Evolutionary conservation across 92 coral and sea anemone genomes (phyloP).

Genomic region (Anthopleura xanthogrammica): DNA sequence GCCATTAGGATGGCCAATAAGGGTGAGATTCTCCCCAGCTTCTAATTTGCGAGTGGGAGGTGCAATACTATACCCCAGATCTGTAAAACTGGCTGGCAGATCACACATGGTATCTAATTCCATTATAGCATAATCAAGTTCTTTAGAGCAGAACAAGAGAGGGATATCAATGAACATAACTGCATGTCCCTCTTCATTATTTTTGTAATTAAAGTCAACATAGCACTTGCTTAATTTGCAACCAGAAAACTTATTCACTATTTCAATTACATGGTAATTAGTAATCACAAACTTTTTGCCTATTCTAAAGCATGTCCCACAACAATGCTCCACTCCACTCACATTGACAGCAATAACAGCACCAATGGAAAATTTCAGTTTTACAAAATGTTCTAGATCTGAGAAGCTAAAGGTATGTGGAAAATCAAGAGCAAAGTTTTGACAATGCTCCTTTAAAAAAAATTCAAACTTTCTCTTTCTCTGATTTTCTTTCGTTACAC

Average conservation of each 20-base stretch:
- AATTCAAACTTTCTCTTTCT: background rate
- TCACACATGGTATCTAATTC: background rate
- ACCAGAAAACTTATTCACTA: background rate
- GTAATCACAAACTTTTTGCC: background rate
- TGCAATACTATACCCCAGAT: background rate
- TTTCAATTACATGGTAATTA: background rate
- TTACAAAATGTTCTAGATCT: background rate
- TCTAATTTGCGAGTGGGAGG: background rate
- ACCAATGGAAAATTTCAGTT: background rate
- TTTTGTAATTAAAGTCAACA: background rate
- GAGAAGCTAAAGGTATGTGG: background rate
- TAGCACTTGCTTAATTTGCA: background rate
- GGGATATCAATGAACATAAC: background rate
- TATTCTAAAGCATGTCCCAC: background rate
- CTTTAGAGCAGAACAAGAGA: background rate
- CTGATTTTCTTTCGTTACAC: background rate
- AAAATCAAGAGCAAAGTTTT: background rate
- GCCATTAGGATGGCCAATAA: slow-evolving; percentile 14
- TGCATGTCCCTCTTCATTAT: background rate
- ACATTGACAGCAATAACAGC: slow-evolving; percentile 11
- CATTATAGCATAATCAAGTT: slow-evolving; percentile 5
- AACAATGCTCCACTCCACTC: background rate
- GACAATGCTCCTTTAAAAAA: background rate
- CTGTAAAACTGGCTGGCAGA: background rate
- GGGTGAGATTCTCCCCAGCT: background rate